Evolutionary conservation across 2,113 vertebrate genomes (phyloP), one percentile per base, ranked within the genome.

Genomic region (Amphilophus citrinellus): DNA sequence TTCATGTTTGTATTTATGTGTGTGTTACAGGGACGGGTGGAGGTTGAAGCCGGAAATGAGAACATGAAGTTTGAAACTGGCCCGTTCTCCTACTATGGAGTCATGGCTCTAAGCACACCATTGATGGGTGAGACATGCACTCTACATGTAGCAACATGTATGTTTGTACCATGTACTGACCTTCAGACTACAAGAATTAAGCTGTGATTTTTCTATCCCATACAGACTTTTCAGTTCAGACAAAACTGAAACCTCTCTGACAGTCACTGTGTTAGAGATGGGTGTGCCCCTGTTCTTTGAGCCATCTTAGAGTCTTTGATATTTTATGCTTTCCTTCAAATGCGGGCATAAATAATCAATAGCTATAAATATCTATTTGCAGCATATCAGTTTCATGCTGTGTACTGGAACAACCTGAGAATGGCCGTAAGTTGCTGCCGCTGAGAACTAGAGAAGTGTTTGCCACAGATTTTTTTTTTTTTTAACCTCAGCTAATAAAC

Each of bases 41-140:
- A 99, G 90, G 98, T 99, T 66, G 98, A 99, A 89, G 98, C 98
- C 0, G 98, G 98, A 44, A 98, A 97, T 35, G 98, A 99, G 78
- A 98, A 98, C 90, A 99, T 99, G 98, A 99, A 97, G 95, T 99
- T 99, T 88, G 98, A 99, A 94, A 97, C 97, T 0, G 98, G 98
- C 0, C 97, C 98, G 0, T 99, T 99, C 79, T 99, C 98, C 17
- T 99, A 97, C 83, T 99, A 99, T 0, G 98, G 98, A 30, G 97
- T 97, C 82, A 98, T 98, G 97, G 98, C 98, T 3, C 92, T 99
- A 27, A 95, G 91, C 61, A 79, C 94, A 0, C 11, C 83, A 0
- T 80, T 96, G 0, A 65, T 95, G 81, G 96, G 96, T 97, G 88
- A 96, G 94, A 83, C 24, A 53, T 82, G 50, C 71, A 77, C 53